Conservation (phyloP, 2,113 vertebrate species). For the zebrafish (Danio rerio) region DNA sequence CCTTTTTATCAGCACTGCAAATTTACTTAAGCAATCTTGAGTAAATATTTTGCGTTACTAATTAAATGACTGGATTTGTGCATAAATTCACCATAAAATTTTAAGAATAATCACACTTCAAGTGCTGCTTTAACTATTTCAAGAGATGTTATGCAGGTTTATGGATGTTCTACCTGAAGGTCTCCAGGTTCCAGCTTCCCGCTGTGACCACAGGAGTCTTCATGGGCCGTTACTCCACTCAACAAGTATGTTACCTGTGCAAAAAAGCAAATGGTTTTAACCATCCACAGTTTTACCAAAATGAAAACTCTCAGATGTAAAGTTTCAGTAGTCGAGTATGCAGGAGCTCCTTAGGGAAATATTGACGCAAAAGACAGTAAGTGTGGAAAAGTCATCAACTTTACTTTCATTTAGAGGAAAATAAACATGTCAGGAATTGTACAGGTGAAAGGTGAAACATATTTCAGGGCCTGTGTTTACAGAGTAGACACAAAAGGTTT, state of each 20-base stretch:
- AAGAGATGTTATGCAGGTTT: not conserved
- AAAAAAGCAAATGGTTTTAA: not conserved
- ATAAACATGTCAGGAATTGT: constrained; percentile 2
- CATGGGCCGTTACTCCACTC: constrained; percentile 74
- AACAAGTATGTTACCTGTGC: constrained; percentile 71
- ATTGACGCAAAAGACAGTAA: constrained; percentile 19
- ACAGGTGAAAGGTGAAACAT: constrained; percentile 20
- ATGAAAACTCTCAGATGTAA: not conserved
- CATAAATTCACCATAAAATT: not conserved
- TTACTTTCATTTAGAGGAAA: not conserved
- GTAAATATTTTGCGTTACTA: too few relatives aligned
- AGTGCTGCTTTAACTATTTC: not conserved
- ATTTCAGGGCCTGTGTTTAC: constrained; percentile 25
- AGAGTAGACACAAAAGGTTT: not conserved
- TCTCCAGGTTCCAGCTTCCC: constrained; percentile 78
- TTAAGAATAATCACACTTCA: not conserved
- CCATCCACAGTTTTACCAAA: not conserved
- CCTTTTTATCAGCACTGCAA: too few relatives aligned
- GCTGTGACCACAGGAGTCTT: constrained; percentile 80
- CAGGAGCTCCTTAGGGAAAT: not conserved
- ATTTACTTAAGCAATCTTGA: too few relatives aligned
- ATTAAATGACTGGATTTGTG: not conserved
- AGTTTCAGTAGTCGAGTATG: not conserved
- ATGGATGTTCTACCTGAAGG: constrained; percentile 73
- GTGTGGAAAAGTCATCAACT: constrained; percentile 7